A percentile compares a stretch with the other conserved stretches of the same genome.
Evolutionary conservation across 2,888 invertebrate genomes (phyloP).

Genomic region (Nymphalis polychloros): DNA sequence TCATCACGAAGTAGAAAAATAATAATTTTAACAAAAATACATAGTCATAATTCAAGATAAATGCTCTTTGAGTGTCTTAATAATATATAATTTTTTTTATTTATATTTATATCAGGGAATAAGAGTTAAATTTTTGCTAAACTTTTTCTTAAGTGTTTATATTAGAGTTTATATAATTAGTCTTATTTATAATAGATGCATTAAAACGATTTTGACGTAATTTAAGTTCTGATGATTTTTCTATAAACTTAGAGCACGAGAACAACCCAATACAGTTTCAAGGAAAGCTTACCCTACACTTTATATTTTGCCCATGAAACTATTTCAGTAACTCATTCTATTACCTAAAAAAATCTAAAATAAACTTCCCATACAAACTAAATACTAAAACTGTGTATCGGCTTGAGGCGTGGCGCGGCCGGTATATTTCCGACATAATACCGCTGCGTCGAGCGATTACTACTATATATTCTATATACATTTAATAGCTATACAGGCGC

Average conservation of each 20-base stretch:
- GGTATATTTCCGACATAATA: slow-evolving; percentile 83
- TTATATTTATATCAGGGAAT: neutral
- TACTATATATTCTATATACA: slow-evolving; percentile 83
- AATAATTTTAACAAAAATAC: no score
- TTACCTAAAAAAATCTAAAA: slow-evolving; percentile 73
- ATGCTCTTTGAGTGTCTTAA: no score
- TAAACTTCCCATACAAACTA: slow-evolving; percentile 80
- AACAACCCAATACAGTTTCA: slow-evolving; percentile 67
- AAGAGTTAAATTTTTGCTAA: neutral
- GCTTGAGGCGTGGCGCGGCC: slow-evolving; percentile 77
- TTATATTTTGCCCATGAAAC: slow-evolving; percentile 75
- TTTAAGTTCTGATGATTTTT: slow-evolving; percentile 40
- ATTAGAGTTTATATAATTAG: neutral
- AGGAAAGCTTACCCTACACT: slow-evolving; percentile 69
- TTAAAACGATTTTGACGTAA: slow-evolving; percentile 22
- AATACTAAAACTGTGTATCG: slow-evolving; percentile 74
- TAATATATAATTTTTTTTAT: no score
- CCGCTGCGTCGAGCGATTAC: slow-evolving; percentile 83
- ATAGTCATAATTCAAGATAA: no score
- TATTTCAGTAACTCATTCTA: slow-evolving; percentile 66
- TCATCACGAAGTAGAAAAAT: no score
- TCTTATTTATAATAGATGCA: neutral
- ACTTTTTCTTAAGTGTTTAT: neutral
- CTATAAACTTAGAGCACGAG: slow-evolving; percentile 52
- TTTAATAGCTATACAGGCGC: slow-evolving; percentile 83